Percentiles rank a stretch among this genome's conserved stretches.
Evolutionary conservation across 1,140 invertebrate species (phyloP).

Genomic region (Microplitis mediator): DNA sequence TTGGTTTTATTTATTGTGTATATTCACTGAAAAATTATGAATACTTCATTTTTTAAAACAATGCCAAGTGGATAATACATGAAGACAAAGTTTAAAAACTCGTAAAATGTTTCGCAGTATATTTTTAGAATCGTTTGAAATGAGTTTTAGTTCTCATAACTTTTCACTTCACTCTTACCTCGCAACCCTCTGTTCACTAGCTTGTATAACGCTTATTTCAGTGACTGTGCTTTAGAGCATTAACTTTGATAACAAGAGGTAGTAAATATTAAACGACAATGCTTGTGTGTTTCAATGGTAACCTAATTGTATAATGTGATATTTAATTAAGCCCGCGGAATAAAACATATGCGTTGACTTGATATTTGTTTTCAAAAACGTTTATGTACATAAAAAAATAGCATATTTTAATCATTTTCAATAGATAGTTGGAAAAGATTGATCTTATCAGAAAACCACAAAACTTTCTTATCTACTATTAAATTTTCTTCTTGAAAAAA

Average conservation of each 20-base stretch:
- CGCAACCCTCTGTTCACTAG: neutral
- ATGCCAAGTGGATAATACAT: constrained; percentile 1
- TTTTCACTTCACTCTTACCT: neutral
- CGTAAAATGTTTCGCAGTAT: neutral
- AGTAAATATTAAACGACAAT: neutral
- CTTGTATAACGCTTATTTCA: neutral
- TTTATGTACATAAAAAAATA: neutral
- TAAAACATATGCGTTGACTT: no score
- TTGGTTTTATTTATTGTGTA: no score
- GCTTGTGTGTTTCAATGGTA: neutral
- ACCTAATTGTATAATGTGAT: neutral
- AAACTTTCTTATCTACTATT: no score
- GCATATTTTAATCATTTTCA: no score
- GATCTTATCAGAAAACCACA: no score
- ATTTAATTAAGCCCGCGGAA: neutral
- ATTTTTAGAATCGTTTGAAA: neutral
- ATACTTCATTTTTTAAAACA: neutral
- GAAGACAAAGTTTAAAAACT: neutral
- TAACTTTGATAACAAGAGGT: neutral
- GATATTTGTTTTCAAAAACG: no score
- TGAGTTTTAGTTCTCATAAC: neutral
- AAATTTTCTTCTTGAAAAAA: no score
- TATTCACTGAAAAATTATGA: no score
- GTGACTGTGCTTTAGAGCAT: neutral
- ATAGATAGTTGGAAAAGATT: no score